phyloP scores from a whole-genome alignment of 2,797 vertebrate species.

The Gymnothorax javanicus region DNA sequence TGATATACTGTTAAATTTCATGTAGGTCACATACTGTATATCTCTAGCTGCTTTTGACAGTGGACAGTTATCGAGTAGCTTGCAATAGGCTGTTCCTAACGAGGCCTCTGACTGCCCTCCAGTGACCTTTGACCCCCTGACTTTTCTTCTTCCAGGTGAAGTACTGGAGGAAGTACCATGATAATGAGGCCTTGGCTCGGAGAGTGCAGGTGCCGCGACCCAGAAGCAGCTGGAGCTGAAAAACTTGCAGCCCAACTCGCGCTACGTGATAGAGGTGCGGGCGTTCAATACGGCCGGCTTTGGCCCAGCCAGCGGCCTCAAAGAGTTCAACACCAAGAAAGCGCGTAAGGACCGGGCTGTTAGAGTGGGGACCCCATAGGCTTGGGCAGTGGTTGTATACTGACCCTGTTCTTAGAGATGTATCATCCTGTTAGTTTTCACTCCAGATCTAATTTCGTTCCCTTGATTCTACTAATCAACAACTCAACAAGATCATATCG shows the following conservation, averaged over 20 bases:
- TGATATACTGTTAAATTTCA: no score
- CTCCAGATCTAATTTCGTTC: no score
- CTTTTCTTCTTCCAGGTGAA: slow-evolving; percentile 75
- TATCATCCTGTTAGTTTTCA: no score
- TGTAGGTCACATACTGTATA: no score
- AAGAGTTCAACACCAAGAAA: slow-evolving; percentile 88
- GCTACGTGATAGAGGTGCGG: slow-evolving; percentile 90
- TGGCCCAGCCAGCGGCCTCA: slow-evolving; percentile 84
- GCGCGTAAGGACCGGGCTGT: slow-evolving; percentile 77
- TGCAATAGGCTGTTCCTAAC: no score
- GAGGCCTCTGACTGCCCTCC: neutral
- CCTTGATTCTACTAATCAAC: no score
- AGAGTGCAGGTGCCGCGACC: slow-evolving; percentile 81
- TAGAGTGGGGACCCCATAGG: neutral
- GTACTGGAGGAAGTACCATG: slow-evolving; percentile 89
- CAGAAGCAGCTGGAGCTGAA: slow-evolving; percentile 86
- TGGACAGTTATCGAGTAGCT: no score
- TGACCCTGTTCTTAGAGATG: no score
- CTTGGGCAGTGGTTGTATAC: no score
- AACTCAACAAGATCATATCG: no score
- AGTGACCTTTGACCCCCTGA: neutral
- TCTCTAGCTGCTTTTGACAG: no score
- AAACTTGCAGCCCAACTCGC: slow-evolving; percentile 89
- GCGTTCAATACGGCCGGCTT: slow-evolving; percentile 92
- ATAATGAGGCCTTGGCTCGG: slow-evolving; percentile 89